phyloP scores from a whole-genome alignment of 2,113 vertebrate genomes.

The Conger conger region DNA sequence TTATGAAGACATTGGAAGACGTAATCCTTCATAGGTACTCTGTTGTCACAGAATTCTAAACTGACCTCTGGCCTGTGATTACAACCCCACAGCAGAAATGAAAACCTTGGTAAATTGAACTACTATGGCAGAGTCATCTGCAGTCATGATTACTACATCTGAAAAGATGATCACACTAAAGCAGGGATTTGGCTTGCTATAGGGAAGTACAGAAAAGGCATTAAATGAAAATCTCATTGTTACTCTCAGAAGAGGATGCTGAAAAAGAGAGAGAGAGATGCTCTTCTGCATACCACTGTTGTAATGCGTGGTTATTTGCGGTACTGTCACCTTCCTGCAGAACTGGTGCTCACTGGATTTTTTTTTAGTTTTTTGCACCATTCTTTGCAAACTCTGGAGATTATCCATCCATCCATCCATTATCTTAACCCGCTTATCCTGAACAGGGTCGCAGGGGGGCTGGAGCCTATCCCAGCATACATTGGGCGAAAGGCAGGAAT shows the following conservation, averaged over 20 bases:
- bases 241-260: conserved; percentile 13
- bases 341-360: too few species aligned
- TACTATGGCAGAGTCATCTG: conserved; percentile 46
- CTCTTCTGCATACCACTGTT: too few species aligned
- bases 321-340: too few species aligned
- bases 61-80: not conserved
- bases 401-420: too few species aligned
- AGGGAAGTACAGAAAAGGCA: conserved; percentile 37
- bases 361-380: too few species aligned
- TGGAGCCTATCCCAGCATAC: too few species aligned
- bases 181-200: conserved; percentile 21
- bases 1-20: not conserved
- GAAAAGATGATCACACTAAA: conserved; percentile 48
- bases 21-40: not conserved
- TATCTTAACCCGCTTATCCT: too few species aligned
- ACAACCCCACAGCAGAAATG: not conserved
- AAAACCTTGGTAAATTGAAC: conserved; percentile 43
- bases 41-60: not conserved
- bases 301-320: too few species aligned
- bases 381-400: too few species aligned
- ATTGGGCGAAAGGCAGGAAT: too few species aligned
- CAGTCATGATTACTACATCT: conserved; percentile 47
- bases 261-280: too few species aligned
- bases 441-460: too few species aligned
- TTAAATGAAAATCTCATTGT: conserved; percentile 50